Evolutionary conservation across 2,113 vertebrate genomes (phyloP), one percentile per base, ranked within the genome.

Genomic region (Lethenteron reissneri): DNA sequence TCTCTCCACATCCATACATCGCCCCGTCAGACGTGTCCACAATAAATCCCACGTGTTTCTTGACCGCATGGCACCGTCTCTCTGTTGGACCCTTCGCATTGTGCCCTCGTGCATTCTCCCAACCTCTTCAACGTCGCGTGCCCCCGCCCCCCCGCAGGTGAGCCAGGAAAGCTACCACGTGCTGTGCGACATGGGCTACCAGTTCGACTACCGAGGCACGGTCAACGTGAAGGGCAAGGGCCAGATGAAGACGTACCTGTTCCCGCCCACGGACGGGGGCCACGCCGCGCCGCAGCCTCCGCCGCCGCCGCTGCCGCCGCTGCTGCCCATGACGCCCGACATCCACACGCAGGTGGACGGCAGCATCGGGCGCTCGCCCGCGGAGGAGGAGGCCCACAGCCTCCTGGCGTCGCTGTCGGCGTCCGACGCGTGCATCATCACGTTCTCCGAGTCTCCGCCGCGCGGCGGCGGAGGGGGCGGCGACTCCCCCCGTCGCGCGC

Each of bases 191-290:
- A 90, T 99, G 90, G 88, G 92, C 62, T 87, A 96, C 7, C 84
- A 90, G 76, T 97, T 99, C 72, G 90, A 99, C 81, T 99, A 99
- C 73, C 84, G 95, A 71, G 95, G 95, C 74, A 99, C 95, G 0
- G 95, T 99, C 77, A 95, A 99, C 6, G 95, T 99, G 57, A 99
- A 99, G 78, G 95, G 95, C 12, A 99, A 96, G 70, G 95, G 95
- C 68, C 89, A 97, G 80, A 99, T 97, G 95, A 95, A 95, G 85
- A 99, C 95, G 79, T 99, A 90, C 80, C 84, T 99, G 2, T 99
- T 85, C 79, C 95, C 92, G 17, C 88, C 88, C 81, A 83, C 76
- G 70, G 87, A 87, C 78, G 84, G 78, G 0, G 41, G 41, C 41
- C 41, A 41, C 6, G 64, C n/a, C 8, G 64, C 64, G 25, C 64